These are phyloP conservation scores for Lasiurus cinereus DNA, from an alignment of 2,113 vertebrate species.

Conservation along the genomic window DNA sequence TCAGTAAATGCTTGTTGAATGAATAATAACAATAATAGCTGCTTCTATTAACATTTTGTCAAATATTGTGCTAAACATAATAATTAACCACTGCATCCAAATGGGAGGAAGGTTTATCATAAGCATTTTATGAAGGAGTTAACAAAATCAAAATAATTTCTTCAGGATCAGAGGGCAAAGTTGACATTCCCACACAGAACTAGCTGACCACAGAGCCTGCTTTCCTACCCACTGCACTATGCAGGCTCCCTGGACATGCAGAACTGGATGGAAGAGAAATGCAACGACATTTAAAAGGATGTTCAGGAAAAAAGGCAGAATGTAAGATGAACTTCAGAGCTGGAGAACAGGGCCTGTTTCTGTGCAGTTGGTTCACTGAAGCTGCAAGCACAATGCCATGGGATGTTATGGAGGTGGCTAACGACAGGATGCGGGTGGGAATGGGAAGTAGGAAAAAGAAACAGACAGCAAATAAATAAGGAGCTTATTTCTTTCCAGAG, in stretches of 20 bases:
- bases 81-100: neutral
- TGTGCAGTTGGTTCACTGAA: conserved; percentile 41
- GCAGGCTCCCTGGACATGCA: neutral
- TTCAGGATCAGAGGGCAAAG: neutral
- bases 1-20: neutral
- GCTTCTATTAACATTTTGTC: neutral
- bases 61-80: conserved; percentile 19
- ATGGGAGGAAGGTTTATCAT: neutral
- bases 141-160: conserved; percentile 32
- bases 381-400: neutral
- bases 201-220: neutral
- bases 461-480: conserved; percentile 56
- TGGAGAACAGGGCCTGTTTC: conserved; percentile 15
- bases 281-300: neutral
- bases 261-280: neutral
- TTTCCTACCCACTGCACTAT: neutral
- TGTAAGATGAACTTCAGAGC: neutral
- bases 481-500: conserved; percentile 59
- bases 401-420: neutral
- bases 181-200: neutral
- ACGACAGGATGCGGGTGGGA: neutral
- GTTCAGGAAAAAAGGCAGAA: conserved; percentile 42
- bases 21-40: neutral
- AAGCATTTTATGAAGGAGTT: neutral
- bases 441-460: conserved; percentile 75